A percentile compares a stretch with the other conserved stretches of the same genome.
Evolutionary conservation across 1,140 invertebrate species (phyloP).

Genomic region (Aphaenogaster ashmeadi): DNA sequence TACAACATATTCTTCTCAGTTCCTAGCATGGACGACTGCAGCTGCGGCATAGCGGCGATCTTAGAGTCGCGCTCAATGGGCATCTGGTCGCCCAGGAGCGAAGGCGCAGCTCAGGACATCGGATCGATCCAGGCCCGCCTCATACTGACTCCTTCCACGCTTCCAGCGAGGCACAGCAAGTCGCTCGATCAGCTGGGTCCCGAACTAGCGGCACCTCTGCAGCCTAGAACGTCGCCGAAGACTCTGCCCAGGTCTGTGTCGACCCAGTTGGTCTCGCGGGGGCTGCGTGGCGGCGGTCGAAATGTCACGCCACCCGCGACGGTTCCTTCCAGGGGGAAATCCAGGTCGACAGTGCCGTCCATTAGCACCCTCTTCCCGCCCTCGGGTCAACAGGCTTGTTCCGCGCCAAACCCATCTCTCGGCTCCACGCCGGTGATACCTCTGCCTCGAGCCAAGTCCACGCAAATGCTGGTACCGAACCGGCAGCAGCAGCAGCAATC

Average conservation of each 20-base stretch:
- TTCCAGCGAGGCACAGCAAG: constrained; percentile 93
- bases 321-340: constrained; percentile 83
- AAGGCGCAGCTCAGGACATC: constrained; percentile 82
- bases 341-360: constrained; percentile 82
- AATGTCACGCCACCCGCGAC: constrained; percentile 82
- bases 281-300: constrained; percentile 70
- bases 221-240: constrained; percentile 80
- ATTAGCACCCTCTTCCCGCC: constrained; percentile 81
- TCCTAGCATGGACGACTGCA: constrained; percentile 87
- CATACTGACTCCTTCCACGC: constrained; percentile 82
- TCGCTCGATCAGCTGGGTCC: constrained; percentile 91
- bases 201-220: constrained; percentile 77
- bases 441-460: constrained; percentile 85
- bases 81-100: constrained; percentile 85
- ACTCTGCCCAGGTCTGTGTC: constrained; percentile 84
- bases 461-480: constrained; percentile 82
- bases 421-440: constrained; percentile 82
- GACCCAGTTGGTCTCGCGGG: constrained; percentile 82
- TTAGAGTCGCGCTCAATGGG: constrained; percentile 85
- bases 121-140: constrained; percentile 78
- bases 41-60: constrained; percentile 87
- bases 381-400: constrained; percentile 81
- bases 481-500: constrained; percentile 57
- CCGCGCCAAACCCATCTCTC: constrained; percentile 83
- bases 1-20: constrained; percentile 69